phyloP scores from a whole-genome alignment of 2,888 invertebrate genomes.

The Hecatera dysodea region DNA sequence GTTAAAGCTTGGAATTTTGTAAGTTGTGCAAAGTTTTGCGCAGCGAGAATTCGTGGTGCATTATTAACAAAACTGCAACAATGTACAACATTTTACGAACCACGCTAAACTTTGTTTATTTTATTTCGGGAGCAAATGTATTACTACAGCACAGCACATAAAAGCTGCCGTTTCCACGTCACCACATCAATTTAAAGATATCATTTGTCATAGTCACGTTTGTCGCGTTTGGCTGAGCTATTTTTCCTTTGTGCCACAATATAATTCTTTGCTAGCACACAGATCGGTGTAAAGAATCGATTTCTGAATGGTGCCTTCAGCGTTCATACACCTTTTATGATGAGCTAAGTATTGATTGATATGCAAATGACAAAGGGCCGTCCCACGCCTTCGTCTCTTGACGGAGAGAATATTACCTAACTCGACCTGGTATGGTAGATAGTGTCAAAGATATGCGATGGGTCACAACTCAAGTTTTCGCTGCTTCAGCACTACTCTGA shows the following conservation, averaged over 20 bases:
- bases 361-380: slow-evolving; percentile 46
- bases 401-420: slow-evolving; percentile 25
- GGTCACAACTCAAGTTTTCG: slow-evolving; percentile 20
- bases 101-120: slow-evolving; percentile 31
- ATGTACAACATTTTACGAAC: slow-evolving; percentile 36
- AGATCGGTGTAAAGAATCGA: slow-evolving; percentile 32
- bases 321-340: slow-evolving; percentile 36
- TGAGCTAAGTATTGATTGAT: slow-evolving; percentile 55
- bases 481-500: slow-evolving; percentile 14
- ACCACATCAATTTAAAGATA: slow-evolving; percentile 50
- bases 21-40: slow-evolving; percentile 39
- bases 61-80: slow-evolving; percentile 55
- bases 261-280: slow-evolving; percentile 33
- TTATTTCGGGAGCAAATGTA: slow-evolving; percentile 22
- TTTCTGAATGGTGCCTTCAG: slow-evolving; percentile 27
- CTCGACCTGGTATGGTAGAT: slow-evolving; percentile 16
- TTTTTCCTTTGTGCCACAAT: slow-evolving; percentile 36
- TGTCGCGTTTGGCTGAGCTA: slow-evolving; percentile 37
- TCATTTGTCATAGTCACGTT: slow-evolving; percentile 54
- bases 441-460: slow-evolving; percentile 9
- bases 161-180: slow-evolving; percentile 33
- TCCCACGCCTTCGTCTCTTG: slow-evolving; percentile 6
- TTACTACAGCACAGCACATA: slow-evolving; percentile 28
- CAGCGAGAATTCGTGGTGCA: slow-evolving; percentile 35
- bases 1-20: slow-evolving; percentile 42